Base-by-base conservation (phyloP, 1,140 invertebrate species). In the Philotrypesis tridentata region DNA sequence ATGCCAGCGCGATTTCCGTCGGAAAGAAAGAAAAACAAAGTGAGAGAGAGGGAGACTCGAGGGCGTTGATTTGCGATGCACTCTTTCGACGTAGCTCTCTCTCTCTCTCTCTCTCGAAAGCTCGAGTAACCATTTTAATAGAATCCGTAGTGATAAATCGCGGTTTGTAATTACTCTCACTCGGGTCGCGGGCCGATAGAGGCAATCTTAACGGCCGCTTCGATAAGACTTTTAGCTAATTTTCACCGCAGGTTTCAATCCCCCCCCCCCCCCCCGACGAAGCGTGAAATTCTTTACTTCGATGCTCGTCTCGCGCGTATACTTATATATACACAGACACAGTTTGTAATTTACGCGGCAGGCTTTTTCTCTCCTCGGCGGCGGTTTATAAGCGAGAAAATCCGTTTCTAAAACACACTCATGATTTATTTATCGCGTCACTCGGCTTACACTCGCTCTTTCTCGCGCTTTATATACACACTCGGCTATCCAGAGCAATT, bases 41-140 rank as follows among this genome's bases (percentile, higher is more conserved):
- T 14, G 17, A 17, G 11, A 17, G 17, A 55, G 17, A 17, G 11
- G 5, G 17, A 55, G 48, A n/a, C 48, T 17, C 60, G 61, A 33
- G 25, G 61, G 71, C 33, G 70, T 80, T 80, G 40, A 80, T 80
- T 74, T 80, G 71, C 71, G 40, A 60, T 73, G 43, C 23, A 73
- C 71, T 73, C 60, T 73, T 73, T 73, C 25, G 48, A 29, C 23
- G 29, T 63, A 8, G 77, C n/a, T 14, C 27, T 25, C 33, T 23
- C 48, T 0, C 48, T 55, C 21, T 14, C 48, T 37, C 2, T 25
- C 61, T 65, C 25, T n/a, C n/a, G n/a, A 48, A 79, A 79, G 25
- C 68, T 79, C 70, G n/a, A 12, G 70, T 9, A 65, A 63, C 67
- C 8, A 72, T 12, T 60, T 31, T 65, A 72, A 43, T 65, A 73